phyloP scores from a whole-genome alignment of 2,797 vertebrate species.

The Leptoclinus maculatus region DNA sequence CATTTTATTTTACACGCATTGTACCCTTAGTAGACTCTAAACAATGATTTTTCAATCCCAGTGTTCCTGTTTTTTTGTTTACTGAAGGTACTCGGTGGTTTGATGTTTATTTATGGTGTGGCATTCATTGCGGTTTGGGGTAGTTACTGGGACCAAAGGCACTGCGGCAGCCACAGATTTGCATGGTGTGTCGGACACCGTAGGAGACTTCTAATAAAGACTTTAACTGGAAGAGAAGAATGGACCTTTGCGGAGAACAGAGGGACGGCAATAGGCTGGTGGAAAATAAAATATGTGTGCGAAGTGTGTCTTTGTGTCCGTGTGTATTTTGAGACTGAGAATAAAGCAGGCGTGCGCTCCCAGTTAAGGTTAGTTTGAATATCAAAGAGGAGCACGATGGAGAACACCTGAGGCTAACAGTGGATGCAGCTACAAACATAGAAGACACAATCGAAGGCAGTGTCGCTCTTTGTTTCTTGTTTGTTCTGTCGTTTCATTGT shows the following conservation, averaged over 20 bases:
- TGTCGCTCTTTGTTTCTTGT: slow-evolving; percentile 30
- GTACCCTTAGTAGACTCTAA: not conserved
- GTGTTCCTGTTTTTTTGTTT: slow-evolving; percentile 30
- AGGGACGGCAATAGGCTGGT: slow-evolving; percentile 49
- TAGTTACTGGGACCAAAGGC: slow-evolving; percentile 70
- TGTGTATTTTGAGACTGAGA: slow-evolving; percentile 42
- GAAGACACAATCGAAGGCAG: slow-evolving; percentile 31
- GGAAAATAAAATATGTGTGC: slow-evolving; percentile 34
- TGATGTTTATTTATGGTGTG: slow-evolving; percentile 68
- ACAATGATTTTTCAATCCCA: not conserved
- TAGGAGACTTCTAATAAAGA: slow-evolving; percentile 75
- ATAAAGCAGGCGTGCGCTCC: slow-evolving; percentile 56
- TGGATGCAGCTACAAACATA: slow-evolving; percentile 9
- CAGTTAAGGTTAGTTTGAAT: slow-evolving; percentile 72
- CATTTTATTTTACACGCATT: not conserved
- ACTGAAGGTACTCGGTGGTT: slow-evolving; percentile 41
- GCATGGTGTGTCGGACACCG: slow-evolving; percentile 65
- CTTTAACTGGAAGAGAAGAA: slow-evolving; percentile 66
- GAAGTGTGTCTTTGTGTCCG: slow-evolving; percentile 30
- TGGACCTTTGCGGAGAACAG: slow-evolving; percentile 57
- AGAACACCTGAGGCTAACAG: slow-evolving; percentile 72
- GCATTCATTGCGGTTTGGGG: slow-evolving; percentile 54
- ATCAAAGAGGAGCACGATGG: slow-evolving; percentile 64
- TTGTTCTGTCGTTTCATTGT: slow-evolving; percentile 21
- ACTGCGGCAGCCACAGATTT: slow-evolving; percentile 68